phyloP scores from a whole-genome alignment of 64 coral and sea anemone species.

The Porites australiensis region DNA sequence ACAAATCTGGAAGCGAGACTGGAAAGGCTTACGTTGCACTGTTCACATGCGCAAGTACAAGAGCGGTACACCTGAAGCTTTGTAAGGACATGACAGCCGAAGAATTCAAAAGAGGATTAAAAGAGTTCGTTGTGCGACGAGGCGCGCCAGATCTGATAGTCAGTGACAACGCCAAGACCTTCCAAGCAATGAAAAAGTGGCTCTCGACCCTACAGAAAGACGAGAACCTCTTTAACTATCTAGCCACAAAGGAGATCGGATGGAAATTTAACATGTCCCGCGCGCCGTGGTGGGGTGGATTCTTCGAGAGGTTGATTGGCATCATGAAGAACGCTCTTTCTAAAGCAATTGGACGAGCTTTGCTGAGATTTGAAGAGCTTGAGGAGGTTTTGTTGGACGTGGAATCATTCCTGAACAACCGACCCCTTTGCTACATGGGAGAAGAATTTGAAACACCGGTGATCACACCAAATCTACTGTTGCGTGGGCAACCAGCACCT shows the following conservation, averaged over 20 bases:
- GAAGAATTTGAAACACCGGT: constrained; percentile 18
- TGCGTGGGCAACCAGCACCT: constrained; percentile 10
- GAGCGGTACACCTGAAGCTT: constrained; percentile 61
- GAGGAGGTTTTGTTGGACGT: constrained; percentile 28
- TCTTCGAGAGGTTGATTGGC: constrained; percentile 30
- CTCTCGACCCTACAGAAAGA: constrained; percentile 33
- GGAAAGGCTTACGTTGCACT: constrained; percentile 57
- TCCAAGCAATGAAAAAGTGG: constrained; percentile 43
- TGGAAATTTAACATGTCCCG: constrained; percentile 22
- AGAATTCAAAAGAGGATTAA: constrained; percentile 46
- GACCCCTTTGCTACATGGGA: constrained; percentile 35
- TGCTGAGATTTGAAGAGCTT: constrained; percentile 22
- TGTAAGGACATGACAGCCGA: constrained; percentile 12
- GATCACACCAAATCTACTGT: constrained; percentile 35
- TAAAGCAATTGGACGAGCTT: constrained; percentile 32
- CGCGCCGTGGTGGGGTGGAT: constrained; percentile 10
- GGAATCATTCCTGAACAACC: constrained; percentile 43
- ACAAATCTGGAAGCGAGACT: constrained; percentile 1
- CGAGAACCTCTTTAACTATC: constrained; percentile 30
- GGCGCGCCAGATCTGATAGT: constrained; percentile 20
- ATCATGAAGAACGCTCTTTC: constrained; percentile 42
- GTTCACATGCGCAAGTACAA: constrained; percentile 55
- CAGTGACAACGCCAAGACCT: constrained; percentile 34
- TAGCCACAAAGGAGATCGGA: neutral
- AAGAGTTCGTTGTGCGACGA: constrained; percentile 48